phyloP scores from a whole-genome alignment of 2,888 invertebrate species.

The Frankliniella intonsa region DNA sequence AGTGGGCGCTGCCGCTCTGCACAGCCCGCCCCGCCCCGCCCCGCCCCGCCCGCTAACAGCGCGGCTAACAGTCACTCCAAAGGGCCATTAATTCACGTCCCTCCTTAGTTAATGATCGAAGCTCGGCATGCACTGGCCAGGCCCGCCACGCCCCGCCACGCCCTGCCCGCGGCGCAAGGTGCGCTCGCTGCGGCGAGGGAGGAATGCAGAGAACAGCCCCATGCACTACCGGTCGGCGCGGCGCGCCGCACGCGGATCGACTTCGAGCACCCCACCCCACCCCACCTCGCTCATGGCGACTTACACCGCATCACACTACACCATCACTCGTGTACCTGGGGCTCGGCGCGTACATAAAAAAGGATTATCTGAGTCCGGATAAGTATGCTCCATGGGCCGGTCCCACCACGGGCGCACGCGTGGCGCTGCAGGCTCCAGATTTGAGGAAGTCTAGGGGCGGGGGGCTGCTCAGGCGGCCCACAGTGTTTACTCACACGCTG shows the following conservation, averaged over 20 bases:
- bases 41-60: background rate
- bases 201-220: background rate
- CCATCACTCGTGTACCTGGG: too few relatives aligned
- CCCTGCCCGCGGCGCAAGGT: background rate
- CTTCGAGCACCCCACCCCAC: too few relatives aligned
- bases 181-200: background rate
- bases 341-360: too few relatives aligned
- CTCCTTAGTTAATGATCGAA: background rate
- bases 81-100: constrained; percentile 20
- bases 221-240: too few relatives aligned
- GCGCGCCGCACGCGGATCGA: too few relatives aligned
- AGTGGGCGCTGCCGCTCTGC: background rate
- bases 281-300: too few relatives aligned
- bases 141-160: background rate
- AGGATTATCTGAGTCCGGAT: too few relatives aligned
- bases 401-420: too few relatives aligned
- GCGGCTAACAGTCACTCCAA: background rate
- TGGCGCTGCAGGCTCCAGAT: too few relatives aligned
- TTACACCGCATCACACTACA: too few relatives aligned
- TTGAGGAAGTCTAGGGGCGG: background rate
- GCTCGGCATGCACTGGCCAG: background rate
- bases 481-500: background rate
- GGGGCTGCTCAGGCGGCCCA: background rate
- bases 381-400: too few relatives aligned
- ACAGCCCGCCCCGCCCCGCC: background rate